phyloP scores from a whole-genome alignment of 2,797 vertebrate species.

The Alcedo quadribrachys region DNA sequence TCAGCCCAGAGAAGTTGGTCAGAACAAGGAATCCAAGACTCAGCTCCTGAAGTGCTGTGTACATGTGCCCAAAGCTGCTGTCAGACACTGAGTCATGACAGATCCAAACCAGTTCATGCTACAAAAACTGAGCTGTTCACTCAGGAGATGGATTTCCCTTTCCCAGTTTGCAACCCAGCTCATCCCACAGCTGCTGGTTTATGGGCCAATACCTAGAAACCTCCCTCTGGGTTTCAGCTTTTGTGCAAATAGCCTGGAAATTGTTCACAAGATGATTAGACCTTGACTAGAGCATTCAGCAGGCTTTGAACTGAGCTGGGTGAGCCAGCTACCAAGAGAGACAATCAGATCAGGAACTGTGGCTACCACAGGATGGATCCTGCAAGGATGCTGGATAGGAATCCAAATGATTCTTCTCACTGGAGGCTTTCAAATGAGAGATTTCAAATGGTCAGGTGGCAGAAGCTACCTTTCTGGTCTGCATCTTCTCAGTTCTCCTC shows the following conservation, averaged over 20 bases:
- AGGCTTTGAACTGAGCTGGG: not conserved
- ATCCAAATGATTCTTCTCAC: not conserved
- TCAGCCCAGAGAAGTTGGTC: not conserved
- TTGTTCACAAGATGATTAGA: not conserved
- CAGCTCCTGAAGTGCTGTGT: not conserved
- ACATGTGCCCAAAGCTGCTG: rapidly evolving
- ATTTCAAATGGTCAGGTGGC: not conserved
- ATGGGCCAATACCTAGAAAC: not conserved
- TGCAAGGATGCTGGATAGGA: not conserved
- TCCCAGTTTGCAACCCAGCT: not conserved
- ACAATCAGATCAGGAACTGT: not conserved
- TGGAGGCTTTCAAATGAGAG: not conserved
- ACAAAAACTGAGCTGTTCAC: not conserved
- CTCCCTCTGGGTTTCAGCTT: not conserved
- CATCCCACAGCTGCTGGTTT: not conserved
- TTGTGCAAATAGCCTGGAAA: rapidly evolving
- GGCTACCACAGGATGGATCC: not conserved
- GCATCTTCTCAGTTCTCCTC: conserved; percentile 94
- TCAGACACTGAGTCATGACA: not conserved
- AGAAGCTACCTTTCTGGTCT: conserved; percentile 89
- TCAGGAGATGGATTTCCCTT: not conserved
- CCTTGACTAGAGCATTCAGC: not conserved
- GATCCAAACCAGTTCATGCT: not conserved
- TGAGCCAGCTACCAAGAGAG: not conserved
- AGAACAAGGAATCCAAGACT: not conserved